Evolutionary conservation across 1,140 invertebrate species (phyloP), one percentile per base, ranked within the genome.

Genomic region (Berghia stephanieae): DNA sequence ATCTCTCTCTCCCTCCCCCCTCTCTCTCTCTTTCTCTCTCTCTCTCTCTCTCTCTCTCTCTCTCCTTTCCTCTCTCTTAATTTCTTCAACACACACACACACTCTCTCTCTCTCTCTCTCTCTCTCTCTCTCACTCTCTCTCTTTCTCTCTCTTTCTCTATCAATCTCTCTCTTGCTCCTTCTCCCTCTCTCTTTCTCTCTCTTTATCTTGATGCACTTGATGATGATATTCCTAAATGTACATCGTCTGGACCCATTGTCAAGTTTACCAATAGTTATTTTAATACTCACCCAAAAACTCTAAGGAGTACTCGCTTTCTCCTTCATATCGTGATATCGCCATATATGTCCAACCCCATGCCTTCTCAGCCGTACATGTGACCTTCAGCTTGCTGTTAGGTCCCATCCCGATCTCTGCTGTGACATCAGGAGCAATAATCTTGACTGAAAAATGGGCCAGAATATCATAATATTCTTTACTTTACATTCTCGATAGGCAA

Each of bases 331-430:
- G 34, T 34, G 75, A 81, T 10, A 79, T 67, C 0, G 71, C 60
- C 60, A 77, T 77, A 71, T 79, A 79, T 38, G 67, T 82, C 69
- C 73, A 80, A 8, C 78, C 78, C 44, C 78, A 79, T 34, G 83
- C 82, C 24, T 75, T 46, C 24, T 78, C 63, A 24, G 75, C 78
- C 34, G 70, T 80, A 21, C 82, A 84, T 42, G 49, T 67, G 44
- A 80, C 70, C 70, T 80, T 80, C 31, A 80, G 69, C 38, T 71
- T 77, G 69, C 68, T 77, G 75, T 52, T 80, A 6, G 73, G 73
- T 40, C 75, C 74, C 79, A 80, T 80, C 3, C 79, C 79, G 13
- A 80, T 71, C 34, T 80, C 79, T 18, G 75, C 79, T 4, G 42
- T 73, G 46, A 80, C 73, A 72, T 84, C 63, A 10, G 80, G 21